phyloP scores from a whole-genome alignment of 2,797 vertebrate genomes.

The Megalops cyprinoides region DNA sequence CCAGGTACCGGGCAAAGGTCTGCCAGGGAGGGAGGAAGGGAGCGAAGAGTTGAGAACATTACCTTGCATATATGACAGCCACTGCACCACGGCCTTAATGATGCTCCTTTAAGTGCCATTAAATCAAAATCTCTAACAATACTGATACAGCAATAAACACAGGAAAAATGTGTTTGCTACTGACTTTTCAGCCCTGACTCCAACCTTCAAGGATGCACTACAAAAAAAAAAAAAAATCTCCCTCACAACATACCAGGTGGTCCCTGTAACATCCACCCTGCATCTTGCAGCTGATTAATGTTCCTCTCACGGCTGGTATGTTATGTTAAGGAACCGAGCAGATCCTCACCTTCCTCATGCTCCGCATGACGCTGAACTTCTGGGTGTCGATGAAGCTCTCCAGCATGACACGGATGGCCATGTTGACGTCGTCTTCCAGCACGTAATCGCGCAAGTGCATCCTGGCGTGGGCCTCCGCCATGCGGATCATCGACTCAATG shows the following conservation, averaged over 20 bases:
- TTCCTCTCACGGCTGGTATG: not conserved
- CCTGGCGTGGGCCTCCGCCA: slow-evolving; percentile 95
- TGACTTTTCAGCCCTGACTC: too few relatives aligned
- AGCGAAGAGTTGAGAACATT: too few relatives aligned
- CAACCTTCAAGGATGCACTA: not conserved
- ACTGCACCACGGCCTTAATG: too few relatives aligned
- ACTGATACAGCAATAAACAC: too few relatives aligned
- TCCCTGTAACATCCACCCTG: too few relatives aligned
- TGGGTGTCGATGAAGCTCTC: slow-evolving; percentile 99
- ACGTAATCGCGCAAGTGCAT: slow-evolving; percentile 96
- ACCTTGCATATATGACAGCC: too few relatives aligned
- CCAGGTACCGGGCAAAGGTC: slow-evolving; percentile 93
- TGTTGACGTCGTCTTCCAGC: slow-evolving; percentile 95
- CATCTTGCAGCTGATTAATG: too few relatives aligned
- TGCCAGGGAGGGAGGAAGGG: slow-evolving; percentile 55
- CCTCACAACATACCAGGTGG: too few relatives aligned
- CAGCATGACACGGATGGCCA: slow-evolving; percentile 98
- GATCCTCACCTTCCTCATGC: slow-evolving; percentile 90
- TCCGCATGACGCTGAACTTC: slow-evolving; percentile 97
- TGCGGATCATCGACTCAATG: slow-evolving; percentile 98
- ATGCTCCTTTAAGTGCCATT: too few relatives aligned
- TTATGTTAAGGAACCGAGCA: not conserved
- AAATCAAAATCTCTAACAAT: too few relatives aligned
- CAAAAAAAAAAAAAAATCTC: too few relatives aligned
- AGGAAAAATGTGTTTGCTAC: too few relatives aligned